Evolutionary conservation across 2,113 vertebrate species (phyloP), one percentile per base, ranked within the genome.

Genomic region (Notarius quadriscutis): DNA sequence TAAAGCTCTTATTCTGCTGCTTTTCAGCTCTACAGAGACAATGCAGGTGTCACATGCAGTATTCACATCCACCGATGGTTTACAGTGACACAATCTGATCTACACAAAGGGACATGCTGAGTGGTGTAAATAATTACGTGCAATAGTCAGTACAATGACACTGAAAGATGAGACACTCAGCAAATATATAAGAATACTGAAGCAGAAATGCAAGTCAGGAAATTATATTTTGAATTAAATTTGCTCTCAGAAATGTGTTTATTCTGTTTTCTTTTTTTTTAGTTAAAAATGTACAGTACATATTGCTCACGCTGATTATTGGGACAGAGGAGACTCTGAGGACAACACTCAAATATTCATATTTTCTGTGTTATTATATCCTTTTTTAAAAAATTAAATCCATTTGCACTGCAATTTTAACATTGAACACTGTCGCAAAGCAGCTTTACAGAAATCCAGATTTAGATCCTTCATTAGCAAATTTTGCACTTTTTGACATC

Each of bases 71-170:
- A 22, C 51, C 20, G 2, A 20, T 30, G n/a, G 55, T 80, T 80
- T 80, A 80, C 78, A 60, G 55, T 81, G 18, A 81, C 57, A 81
- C 55, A 41, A 34, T 81, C 55, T 60, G 17, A 81, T 9, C 15
- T 12, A 60, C 55, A 81, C 79, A 81, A 60, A 41, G 53, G 17
- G 17, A 81, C 55, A 41, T 10, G 17, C 55, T 34, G 27, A 81
- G 55, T 20, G 79, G 51, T 1, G 50, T 10, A 15, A 34, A 80
- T 80, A 81, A 81, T 81, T 81, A 60, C 55, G 12, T 4, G 9
- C 55, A 58, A 41, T 22, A 22, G 18, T 30, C 79, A 22, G 15
- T 10, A 81, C 79, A 81, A 81, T 81, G 53, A 81, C 1, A 9
- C 55, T 41, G 79, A 81, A 81, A 81, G 30, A 20, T 4, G 79